phyloP scores from a whole-genome alignment of 2,888 invertebrate genomes.

The Herminia tarsipennalis region DNA sequence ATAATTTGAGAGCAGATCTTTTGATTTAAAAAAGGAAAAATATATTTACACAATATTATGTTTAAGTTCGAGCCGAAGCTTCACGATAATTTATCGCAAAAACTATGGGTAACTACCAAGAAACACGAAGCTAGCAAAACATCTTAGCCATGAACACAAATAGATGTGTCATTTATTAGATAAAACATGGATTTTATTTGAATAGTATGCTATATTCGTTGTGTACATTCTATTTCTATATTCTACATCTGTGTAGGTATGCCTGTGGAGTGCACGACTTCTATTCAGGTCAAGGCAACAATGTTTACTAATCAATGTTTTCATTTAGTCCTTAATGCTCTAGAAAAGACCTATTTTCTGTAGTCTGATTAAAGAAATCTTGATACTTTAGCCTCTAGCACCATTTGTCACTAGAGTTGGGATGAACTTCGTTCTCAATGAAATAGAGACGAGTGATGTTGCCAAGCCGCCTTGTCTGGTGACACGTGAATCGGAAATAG shows the following conservation, averaged over 20 bases:
- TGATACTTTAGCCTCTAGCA: slow-evolving; percentile 39
- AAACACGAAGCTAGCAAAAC: no score
- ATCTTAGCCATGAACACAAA: slow-evolving; percentile 1
- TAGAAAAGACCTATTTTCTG: not conserved
- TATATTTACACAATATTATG: no score
- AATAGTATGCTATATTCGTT: not conserved
- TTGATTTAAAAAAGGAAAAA: no score
- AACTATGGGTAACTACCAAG: no score
- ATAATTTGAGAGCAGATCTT: no score
- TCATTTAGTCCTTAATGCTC: not conserved
- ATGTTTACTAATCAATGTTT: not conserved
- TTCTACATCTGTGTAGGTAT: slow-evolving; percentile 1
- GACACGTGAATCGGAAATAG: slow-evolving; percentile 74
- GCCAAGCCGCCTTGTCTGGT: slow-evolving; percentile 70
- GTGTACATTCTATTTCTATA: not conserved
- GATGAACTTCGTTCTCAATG: slow-evolving; percentile 74
- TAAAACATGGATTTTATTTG: not conserved
- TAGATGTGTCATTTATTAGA: not conserved
- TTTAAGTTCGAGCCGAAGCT: no score
- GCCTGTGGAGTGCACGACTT: not conserved
- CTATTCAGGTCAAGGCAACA: slow-evolving; percentile 9
- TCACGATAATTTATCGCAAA: no score
- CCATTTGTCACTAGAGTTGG: slow-evolving; percentile 50
- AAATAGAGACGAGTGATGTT: slow-evolving; percentile 63
- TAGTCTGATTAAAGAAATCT: not conserved